A percentile compares a stretch with the other conserved stretches of the same genome.
phyloP scores from a whole-genome alignment of 1,140 invertebrate species.

The Pseudomyrmex flavicornis region DNA sequence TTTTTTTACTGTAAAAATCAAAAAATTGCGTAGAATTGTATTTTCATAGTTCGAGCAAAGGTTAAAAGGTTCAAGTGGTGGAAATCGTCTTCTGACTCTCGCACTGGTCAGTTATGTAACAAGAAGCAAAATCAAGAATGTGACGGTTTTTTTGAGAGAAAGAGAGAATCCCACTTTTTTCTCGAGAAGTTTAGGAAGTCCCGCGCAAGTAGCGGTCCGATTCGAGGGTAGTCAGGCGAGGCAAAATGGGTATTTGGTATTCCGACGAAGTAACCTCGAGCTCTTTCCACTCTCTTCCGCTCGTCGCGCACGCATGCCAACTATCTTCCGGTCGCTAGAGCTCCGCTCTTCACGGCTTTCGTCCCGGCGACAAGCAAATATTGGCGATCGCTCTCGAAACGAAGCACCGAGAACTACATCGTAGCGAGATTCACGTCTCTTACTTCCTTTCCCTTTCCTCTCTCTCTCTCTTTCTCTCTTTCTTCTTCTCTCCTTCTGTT shows the following conservation, averaged over 20 bases:
- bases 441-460: background rate
- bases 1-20: background rate
- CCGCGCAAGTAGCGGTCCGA: slow-evolving; percentile 76
- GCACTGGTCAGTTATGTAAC: slow-evolving; percentile 18
- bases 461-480: too few species aligned
- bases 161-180: slow-evolving; percentile 27
- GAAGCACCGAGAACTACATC: slow-evolving; percentile 55
- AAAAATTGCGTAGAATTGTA: too few species aligned
- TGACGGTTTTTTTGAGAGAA: background rate
- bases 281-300: slow-evolving; percentile 75
- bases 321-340: slow-evolving; percentile 78
- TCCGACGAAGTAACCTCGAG: slow-evolving; percentile 77
- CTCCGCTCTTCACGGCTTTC: slow-evolving; percentile 73
- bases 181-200: slow-evolving; percentile 75
- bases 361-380: slow-evolving; percentile 81
- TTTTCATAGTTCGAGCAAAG: background rate
- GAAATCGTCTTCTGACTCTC: background rate
- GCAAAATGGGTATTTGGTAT: slow-evolving; percentile 81
- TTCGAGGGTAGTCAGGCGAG: slow-evolving; percentile 78
- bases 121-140: slow-evolving; percentile 39
- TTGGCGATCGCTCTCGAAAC: slow-evolving; percentile 79
- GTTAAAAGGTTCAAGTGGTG: background rate
- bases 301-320: slow-evolving; percentile 78
- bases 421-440: slow-evolving; percentile 8
- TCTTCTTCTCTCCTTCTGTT: too few species aligned